Base-by-base conservation (phyloP, 2,888 invertebrate genomes). In the Caenorhabditis becei region DNA sequence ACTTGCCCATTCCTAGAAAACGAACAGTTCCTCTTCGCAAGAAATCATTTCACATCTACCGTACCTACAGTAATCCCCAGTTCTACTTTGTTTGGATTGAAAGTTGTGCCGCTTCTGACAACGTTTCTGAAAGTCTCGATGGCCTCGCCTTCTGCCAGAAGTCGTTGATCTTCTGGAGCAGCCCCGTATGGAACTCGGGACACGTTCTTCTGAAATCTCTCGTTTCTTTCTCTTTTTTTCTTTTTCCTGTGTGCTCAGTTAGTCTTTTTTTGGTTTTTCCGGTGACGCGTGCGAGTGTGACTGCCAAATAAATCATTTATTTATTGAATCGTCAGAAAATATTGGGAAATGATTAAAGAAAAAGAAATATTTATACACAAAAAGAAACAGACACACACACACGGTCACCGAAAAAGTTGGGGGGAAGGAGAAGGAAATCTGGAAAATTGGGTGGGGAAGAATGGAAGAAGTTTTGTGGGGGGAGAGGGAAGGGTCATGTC, bases 331-430 rank as follows among this genome's bases (percentile, higher is more conserved):
- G 44, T 66, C 49, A 61, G 59, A 66, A 32, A 66, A 35, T 16
- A 58, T 16, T 28, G 14, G 20, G 28, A 24, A 47, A 26, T 53
- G 53, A n/a, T 47, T n/a, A 32, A 44, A 65, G 65, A 63, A 72
- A 61, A 61, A 49, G 75, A 53, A 37, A 75, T 53, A 75, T 65
- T 67, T 77, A 77, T 67, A 72, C 79, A 79, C 51, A 62, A 72
- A n/a, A 80, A 54, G 56, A 8, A 53, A 67, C 44, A 62, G 32
- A 69, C 32, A 32, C 59, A 75, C 59, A 75, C 67, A 77, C 69
- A 74, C 69, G 69, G 79, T 79, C 79, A 79, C 79, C 79, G 79
- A 79, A 79, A 79, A 77, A 74, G 32, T 47, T 24, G 32, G 47
- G 56, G 44, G 16, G 37, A 53, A 24, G 53, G 44, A 63, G 11